Evolutionary conservation across 2,797 vertebrate species (phyloP).

Genomic region (Iguana delicatissima): DNA sequence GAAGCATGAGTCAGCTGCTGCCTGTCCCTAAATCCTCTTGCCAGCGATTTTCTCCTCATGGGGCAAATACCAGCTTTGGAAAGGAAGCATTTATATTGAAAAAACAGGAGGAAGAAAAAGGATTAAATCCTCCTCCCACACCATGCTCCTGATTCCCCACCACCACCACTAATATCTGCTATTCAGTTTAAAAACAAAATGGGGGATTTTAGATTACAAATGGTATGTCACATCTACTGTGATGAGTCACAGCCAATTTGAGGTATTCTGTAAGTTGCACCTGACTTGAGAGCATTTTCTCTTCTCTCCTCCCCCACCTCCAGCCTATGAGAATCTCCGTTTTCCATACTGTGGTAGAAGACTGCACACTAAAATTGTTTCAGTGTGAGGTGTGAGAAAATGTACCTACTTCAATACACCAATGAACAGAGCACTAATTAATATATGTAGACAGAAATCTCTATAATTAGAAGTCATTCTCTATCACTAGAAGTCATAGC

Average conservation of each 20-base stretch:
- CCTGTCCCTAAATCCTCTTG: neutral
- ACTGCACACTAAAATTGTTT: neutral
- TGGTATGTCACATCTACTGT: neutral
- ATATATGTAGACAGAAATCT: slow-evolving; percentile 1
- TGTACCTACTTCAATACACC: neutral
- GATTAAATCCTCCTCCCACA: neutral
- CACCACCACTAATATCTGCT: neutral
- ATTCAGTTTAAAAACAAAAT: neutral
- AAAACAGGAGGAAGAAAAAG: neutral
- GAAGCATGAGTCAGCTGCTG: slow-evolving; percentile 6
- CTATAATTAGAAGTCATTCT: neutral
- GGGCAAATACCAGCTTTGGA: neutral
- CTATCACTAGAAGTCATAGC: neutral
- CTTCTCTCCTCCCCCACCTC: no score
- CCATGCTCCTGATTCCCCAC: neutral
- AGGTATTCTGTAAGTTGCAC: neutral
- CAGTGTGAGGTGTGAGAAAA: neutral
- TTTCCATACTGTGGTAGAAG: neutral
- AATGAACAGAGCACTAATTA: neutral
- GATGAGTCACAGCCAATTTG: neutral
- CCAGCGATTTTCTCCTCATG: neutral
- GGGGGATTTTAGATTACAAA: neutral
- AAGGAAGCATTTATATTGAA: neutral
- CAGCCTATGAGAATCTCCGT: no score
- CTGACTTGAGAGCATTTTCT: neutral